Conservation (phyloP, 2,797 vertebrate genomes). For the Ispidina lecontei region DNA sequence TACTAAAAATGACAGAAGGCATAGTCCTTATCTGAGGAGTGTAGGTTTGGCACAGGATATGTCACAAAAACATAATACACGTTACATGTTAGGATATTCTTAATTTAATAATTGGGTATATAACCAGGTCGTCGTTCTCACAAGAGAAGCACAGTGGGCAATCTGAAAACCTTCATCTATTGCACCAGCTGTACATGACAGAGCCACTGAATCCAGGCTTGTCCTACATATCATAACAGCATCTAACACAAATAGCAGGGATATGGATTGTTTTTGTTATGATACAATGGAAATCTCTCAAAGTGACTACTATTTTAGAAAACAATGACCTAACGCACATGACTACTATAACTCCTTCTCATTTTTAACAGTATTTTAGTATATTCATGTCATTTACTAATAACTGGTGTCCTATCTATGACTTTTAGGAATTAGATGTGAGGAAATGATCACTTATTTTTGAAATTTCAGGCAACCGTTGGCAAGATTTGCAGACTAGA, state of each 20-base stretch:
- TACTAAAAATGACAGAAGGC: neutral
- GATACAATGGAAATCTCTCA: neutral
- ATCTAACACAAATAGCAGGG: accelerated
- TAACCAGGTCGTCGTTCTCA: neutral
- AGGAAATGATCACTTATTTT: constrained; percentile 57
- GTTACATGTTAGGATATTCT: neutral
- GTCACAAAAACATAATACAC: neutral
- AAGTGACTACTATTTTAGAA: neutral
- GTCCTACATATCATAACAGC: neutral
- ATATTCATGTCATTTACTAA: neutral
- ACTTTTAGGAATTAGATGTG: constrained; percentile 25
- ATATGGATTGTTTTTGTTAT: neutral
- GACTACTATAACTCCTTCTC: neutral
- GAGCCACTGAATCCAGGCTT: neutral
- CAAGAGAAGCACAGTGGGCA: neutral
- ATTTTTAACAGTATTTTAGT: neutral
- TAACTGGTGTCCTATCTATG: neutral
- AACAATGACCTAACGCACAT: neutral
- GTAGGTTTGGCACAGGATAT: neutral
- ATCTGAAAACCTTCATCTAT: neutral
- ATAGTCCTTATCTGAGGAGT: neutral
- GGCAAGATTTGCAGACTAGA: constrained; percentile 41
- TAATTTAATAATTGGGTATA: neutral
- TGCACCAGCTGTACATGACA: neutral
- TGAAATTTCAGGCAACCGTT: constrained; percentile 31